Base-by-base conservation (phyloP, 2,113 vertebrate genomes). In the Oreochromis aureus region DNA sequence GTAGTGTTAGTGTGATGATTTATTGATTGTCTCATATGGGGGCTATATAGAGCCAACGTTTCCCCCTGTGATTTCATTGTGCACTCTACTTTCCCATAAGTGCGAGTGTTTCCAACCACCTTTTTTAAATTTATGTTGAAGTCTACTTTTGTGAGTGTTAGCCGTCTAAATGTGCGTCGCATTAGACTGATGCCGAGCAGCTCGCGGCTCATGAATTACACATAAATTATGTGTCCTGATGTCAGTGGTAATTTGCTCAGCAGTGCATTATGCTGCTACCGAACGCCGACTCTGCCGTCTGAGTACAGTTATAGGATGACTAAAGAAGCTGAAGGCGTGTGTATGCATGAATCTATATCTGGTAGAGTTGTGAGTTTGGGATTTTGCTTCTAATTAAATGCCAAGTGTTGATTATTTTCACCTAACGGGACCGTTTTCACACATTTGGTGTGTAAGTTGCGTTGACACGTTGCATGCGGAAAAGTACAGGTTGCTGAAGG, bases 171-270 rank as follows among this genome's bases (percentile, higher is more conserved):
- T 86, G 19, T 44, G 34, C 13, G 7, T 79, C 48, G 16, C n/a
- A 3, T 81, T 32, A 53, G 22, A 32, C 32, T 36, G 56, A 81
- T 12, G 34, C 63, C 22, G 54, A 69, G 82, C 81, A 58, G 84
- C 73, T 89, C 51, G 53, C 53, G 24, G 22, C 44, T 84, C 81
- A 80, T 89, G 36, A 87, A 86, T 90, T 89, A 87, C 19, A 55
- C 81, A 92, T 91, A 76, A 89, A 84, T 87, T 58, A 84, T 82
- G 55, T 18, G 54, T 81, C 56, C n/a, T 81, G 86, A 82, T 71
- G 76, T 83, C 86, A 69, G 83, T 13, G 30, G 53, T 51, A n/a
- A 87, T 89, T 48, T 59, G 82, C 81, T 89, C 61, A 82, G 66
- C 76, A 82, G 53, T 51, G 22, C 34, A 36, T 84, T 80, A 79